Percentiles rank a stretch among this genome's conserved stretches.
These are phyloP conservation scores for Drosophila parabipectinata DNA, from an alignment of 1,140 invertebrate species.

Conservation along the genomic window DNA sequence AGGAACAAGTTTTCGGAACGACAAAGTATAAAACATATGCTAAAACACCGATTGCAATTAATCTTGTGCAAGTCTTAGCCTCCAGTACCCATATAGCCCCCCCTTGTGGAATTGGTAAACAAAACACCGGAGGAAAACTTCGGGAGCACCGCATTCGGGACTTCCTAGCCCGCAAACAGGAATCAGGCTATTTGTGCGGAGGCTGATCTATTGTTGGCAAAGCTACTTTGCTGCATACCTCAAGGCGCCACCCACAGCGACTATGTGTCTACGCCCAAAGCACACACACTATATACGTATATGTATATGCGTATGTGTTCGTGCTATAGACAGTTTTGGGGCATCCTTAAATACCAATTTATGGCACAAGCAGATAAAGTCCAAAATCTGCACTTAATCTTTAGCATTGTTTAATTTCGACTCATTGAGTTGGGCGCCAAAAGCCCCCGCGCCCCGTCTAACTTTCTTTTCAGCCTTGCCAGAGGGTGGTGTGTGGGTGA, in stretches of 20 bases:
- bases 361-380: conserved; percentile 84
- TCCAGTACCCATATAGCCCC: background rate
- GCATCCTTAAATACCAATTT: conserved; percentile 84
- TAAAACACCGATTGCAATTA: conserved; percentile 82
- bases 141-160: conserved; percentile 32
- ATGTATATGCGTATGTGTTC: conserved; percentile 26
- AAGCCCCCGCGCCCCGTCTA: conserved; percentile 31
- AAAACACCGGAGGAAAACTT: conserved; percentile 58
- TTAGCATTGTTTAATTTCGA: conserved; percentile 84
- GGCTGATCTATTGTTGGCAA: conserved; percentile 76
- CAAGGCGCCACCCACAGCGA: conserved; percentile 33
- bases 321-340: conserved; percentile 80
- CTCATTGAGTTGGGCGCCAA: conserved; percentile 81
- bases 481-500: background rate
- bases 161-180: conserved; percentile 33
- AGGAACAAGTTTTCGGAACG: conserved; percentile 10
- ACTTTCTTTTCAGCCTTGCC: conserved; percentile 8
- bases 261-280: conserved; percentile 1
- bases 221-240: conserved; percentile 71
- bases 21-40: conserved; percentile 75
- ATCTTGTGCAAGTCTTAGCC: conserved; percentile 70
- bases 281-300: background rate
- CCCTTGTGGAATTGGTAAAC: conserved; percentile 66
- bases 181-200: conserved; percentile 24
- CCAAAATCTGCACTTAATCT: conserved; percentile 84